These are phyloP conservation scores for Cryptoleucopteryx plumbea DNA, from an alignment of 2,113 vertebrate species.

Conservation along the genomic window DNA sequence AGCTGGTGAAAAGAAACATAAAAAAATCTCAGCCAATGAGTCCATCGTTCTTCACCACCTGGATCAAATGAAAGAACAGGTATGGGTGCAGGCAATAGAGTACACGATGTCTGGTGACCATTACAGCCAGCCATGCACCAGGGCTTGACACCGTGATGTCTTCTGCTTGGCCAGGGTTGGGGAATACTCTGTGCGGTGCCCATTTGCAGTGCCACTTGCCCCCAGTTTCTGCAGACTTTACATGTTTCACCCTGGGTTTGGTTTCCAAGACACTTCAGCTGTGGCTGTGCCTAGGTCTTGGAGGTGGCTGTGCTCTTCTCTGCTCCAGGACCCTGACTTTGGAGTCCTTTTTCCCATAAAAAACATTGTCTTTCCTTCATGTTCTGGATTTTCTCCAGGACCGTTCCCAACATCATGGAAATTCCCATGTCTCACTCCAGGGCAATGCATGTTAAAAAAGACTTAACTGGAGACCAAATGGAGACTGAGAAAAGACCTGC, in stretches of 20 bases:
- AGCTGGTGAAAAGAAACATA: neutral
- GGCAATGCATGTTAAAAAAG: neutral
- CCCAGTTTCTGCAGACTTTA: rapidly evolving
- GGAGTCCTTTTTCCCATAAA: neutral
- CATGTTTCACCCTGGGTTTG: neutral
- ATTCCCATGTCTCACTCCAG: neutral
- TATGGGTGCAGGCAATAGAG: neutral
- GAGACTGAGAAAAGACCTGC: neutral
- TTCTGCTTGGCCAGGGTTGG: neutral
- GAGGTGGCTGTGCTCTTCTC: neutral
- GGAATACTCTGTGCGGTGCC: neutral
- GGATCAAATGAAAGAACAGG: neutral
- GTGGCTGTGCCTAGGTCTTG: neutral
- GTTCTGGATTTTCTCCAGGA: neutral
- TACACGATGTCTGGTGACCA: neutral
- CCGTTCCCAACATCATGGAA: neutral
- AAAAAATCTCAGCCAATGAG: neutral
- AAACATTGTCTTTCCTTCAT: neutral
- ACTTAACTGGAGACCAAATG: neutral
- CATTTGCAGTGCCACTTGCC: neutral
- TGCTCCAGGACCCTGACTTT: neutral
- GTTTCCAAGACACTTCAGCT: neutral
- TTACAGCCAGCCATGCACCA: neutral
- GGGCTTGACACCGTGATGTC: rapidly evolving
- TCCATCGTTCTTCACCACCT: neutral